Conservation (phyloP, 2,797 vertebrate genomes). For the Lepilemur ruficaudatus region DNA sequence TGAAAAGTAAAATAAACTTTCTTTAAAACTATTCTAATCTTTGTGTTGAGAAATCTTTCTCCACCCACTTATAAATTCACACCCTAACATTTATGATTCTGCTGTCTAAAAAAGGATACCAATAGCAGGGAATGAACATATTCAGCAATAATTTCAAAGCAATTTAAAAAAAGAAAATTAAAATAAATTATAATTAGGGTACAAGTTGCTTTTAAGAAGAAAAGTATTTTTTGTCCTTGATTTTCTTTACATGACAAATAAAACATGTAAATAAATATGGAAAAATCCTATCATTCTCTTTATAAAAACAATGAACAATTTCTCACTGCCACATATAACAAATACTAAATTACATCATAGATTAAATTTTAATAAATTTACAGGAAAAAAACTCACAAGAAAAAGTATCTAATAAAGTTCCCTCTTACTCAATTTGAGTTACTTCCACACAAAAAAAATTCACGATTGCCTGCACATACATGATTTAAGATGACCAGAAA, state of each 20-base stretch:
- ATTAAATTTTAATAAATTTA: slow-evolving; percentile 21
- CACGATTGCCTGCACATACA: background rate
- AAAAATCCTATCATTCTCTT: background rate
- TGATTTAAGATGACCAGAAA: background rate
- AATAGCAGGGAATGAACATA: background rate
- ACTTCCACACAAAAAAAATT: background rate
- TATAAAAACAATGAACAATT: slow-evolving; percentile 15
- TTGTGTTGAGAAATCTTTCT: no score
- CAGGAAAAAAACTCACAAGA: background rate
- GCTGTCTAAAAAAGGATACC: background rate
- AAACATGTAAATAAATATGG: background rate
- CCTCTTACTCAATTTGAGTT: background rate
- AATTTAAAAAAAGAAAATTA: background rate
- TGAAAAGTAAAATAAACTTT: no score
- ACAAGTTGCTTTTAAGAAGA: background rate
- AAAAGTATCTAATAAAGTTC: background rate
- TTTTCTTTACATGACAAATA: slow-evolving; percentile 49
- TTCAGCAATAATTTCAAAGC: slow-evolving; percentile 23
- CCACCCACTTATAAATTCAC: no score
- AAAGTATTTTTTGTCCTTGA: background rate
- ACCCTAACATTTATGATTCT: background rate
- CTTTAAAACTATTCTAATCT: no score
- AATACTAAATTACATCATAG: background rate
- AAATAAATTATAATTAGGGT: background rate
- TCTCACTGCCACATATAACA: background rate